Conservation (phyloP, 2,888 invertebrate genomes). For the Pristionchus entomophagus region DNA sequence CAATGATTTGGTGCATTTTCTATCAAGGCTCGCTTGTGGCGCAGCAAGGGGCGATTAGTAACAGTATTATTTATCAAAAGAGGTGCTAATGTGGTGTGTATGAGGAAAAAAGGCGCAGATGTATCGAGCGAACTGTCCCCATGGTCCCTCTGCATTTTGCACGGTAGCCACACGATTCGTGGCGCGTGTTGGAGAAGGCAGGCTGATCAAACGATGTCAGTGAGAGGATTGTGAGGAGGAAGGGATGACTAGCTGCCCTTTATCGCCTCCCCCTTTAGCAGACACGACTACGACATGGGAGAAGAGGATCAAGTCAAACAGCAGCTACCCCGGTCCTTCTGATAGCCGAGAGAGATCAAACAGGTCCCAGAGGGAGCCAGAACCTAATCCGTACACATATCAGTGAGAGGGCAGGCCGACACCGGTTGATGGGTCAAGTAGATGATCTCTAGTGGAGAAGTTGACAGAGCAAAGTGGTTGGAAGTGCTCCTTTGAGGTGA, state of each 20-base stretch:
- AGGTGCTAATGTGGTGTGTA: too few species aligned
- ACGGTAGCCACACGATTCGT: not conserved
- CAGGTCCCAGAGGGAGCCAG: not conserved
- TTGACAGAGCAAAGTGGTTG: conserved; percentile 1
- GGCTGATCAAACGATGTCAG: conserved; percentile 37
- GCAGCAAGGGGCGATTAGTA: too few species aligned
- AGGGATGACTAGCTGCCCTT: conserved; percentile 22
- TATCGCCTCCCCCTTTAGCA: not conserved
- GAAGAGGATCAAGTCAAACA: conserved; percentile 34
- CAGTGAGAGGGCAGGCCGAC: not conserved
- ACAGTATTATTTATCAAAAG: too few species aligned
- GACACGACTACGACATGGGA: conserved; percentile 1
- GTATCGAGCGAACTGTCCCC: not conserved
- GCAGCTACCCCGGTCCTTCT: too few species aligned
- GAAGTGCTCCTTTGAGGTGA: not conserved
- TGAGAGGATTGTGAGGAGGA: conserved; percentile 17
- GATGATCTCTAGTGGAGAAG: conserved; percentile 3
- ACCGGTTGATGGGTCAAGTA: conserved; percentile 38
- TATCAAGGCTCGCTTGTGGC: not conserved
- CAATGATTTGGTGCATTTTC: not conserved
- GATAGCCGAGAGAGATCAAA: conserved; percentile 40
- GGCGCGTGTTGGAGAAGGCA: conserved; percentile 6
- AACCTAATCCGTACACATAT: conserved; percentile 13
- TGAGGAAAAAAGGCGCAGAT: too few species aligned
- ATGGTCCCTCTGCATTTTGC: not conserved